Evolutionary conservation across 2,113 vertebrate genomes (phyloP), one percentile per base, ranked within the genome.

Genomic region (Acanthisitta chloris): DNA sequence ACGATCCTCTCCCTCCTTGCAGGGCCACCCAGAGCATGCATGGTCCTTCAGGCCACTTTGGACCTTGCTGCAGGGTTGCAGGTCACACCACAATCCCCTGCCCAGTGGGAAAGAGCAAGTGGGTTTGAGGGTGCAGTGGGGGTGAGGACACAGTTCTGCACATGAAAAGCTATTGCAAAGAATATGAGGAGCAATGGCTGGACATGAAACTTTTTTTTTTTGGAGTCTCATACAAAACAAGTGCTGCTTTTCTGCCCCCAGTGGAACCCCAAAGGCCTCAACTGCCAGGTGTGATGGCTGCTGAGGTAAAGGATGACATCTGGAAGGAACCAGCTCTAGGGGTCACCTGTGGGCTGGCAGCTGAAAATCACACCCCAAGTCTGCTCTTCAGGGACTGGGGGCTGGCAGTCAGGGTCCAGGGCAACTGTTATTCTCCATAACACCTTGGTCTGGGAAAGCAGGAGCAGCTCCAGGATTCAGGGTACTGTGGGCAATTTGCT

Each of bases 11-110:
- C 48, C 85, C 34, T 72, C 54, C 64, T 28, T 80, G 46, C 49
- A 48, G 45, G 70, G 55, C 12, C 66, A 36, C 42, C 61, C 48
- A 46, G 52, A 69, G 67, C 52, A 34, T 4, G 4, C 1, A 31
- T 5, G 42, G 13, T 38, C 64, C 78, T 86, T 61, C 54, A 48
- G 81, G 34, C 42, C 36, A 2, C 64, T 55, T 9, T 18, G 71
- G 28, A 29, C 8, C 33, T 45, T 3, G 4, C 36, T 0, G 0
- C 5, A 7, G 42, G 34, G 54, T 5, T 64, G 48, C 28, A 8
- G 76, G 34, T 66, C 55, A 24, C 74, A 57, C 82, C 82, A 66
- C 26, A 14, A 8, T 49, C 46, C 36, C 36, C 28, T 46, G 54
- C 48, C 42, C 71, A 23, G 9, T 14, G 38, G 13, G 21, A 46